Base-by-base conservation (phyloP, 2,888 invertebrate species). In the Ornithoptera alexandrae region DNA sequence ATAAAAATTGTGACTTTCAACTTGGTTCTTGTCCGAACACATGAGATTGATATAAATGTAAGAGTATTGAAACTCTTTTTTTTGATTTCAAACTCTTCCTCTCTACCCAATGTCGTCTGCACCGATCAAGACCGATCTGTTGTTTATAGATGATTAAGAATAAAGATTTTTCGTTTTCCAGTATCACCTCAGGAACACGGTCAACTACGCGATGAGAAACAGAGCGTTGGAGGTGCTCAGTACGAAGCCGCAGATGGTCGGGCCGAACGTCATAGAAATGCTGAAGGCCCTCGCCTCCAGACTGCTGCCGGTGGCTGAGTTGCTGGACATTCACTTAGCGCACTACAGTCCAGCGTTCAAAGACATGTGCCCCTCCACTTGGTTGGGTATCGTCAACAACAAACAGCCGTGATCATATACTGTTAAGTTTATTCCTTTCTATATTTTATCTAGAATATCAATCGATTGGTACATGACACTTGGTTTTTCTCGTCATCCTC, bases 341-440 rank as follows among this genome's bases (percentile, higher is more conserved):
- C 87, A 91, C 76, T 84, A 82, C 72, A 91, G 91, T 70, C 85
- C 89, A 0, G 88, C 85, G 0, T 91, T 91, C 72, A 89, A 87
- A 69, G 90, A 90, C 73, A 82, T 84, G 62, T 87, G 88, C 60
- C 89, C 90, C 0, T 71, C 82, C 0, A 87, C 88, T 0, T 90
- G 91, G 91, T 79, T 90, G 0, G 88, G 87, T 0, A 90, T 91
- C 24, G 90, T 90, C 42, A 89, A 89, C 77, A 89, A 87, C 84
- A 90, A 89, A 84, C 78, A 81, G 70, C 75, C 79, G 56, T 78
- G 68, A 79, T 46, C 22, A 50, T 24, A 10, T 63, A 65, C 39
- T 10, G 39, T 39, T 39, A 39, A 39, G 10, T 39, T 39, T 39
- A 39, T 10, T 39, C 10, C 39, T 39, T 39, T 39, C 39, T 10